Conservation (phyloP, 1,140 invertebrate species). For the Drosophila sturtevanti region DNA sequence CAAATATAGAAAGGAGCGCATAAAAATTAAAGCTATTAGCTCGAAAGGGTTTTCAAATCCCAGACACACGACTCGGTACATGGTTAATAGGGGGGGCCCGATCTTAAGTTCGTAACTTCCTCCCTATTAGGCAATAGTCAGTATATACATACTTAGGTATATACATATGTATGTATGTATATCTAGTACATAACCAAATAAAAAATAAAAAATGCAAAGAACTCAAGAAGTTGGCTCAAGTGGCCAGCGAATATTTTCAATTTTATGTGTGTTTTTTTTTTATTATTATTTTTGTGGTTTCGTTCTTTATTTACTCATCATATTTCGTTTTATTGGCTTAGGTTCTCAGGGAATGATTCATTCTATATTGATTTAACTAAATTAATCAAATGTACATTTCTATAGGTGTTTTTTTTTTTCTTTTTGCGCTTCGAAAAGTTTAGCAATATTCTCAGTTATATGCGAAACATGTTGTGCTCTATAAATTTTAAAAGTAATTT, state of each 20-base stretch:
- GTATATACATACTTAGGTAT: no score
- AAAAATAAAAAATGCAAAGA: conserved; percentile 16
- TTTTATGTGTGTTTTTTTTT: conserved; percentile 22
- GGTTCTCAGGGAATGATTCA: conserved; percentile 47
- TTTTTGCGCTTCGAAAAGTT: conserved; percentile 21
- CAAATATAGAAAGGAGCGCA: conserved; percentile 54
- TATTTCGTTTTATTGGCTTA: conserved; percentile 10
- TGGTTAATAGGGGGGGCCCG: neutral
- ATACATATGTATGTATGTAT: no score
- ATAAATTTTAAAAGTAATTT: neutral
- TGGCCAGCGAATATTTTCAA: conserved; percentile 30
- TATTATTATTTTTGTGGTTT: conserved; percentile 24
- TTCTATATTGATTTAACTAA: conserved; percentile 40
- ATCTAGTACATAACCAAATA: no score
- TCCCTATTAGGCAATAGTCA: neutral
- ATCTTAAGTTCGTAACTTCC: neutral
- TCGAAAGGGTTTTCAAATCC: conserved; percentile 52
- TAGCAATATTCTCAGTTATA: conserved; percentile 9
- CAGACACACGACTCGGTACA: neutral
- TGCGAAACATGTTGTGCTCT: conserved; percentile 19
- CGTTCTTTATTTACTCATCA: conserved; percentile 5
- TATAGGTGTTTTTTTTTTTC: neutral
- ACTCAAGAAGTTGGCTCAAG: conserved; percentile 38
- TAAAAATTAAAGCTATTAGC: conserved; percentile 47
- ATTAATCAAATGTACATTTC: conserved; percentile 41